Conservation (phyloP, 1,140 invertebrate species). For the Ceratoteleas bidentatus region DNA sequence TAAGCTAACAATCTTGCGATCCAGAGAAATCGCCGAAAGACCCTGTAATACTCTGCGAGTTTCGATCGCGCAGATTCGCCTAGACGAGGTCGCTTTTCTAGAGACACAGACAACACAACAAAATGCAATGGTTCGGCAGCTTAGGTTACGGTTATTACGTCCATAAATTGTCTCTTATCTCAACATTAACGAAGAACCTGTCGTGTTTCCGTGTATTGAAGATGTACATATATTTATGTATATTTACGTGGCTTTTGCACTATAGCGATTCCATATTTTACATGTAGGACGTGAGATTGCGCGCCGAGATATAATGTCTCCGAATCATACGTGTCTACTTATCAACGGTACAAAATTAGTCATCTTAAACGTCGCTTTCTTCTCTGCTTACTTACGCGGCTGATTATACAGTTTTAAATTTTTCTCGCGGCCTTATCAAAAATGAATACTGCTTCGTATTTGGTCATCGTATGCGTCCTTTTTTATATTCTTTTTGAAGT, state of each 20-base stretch:
- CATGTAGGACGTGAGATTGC: too few relatives aligned
- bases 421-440: slow-evolving; percentile 45
- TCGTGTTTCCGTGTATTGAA: too few relatives aligned
- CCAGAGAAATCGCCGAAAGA: slow-evolving; percentile 46
- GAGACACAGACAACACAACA: slow-evolving; percentile 24
- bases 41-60: slow-evolving; percentile 48
- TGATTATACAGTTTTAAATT: slow-evolving; percentile 42
- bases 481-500: too few relatives aligned
- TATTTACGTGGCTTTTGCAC: too few relatives aligned
- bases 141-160: slow-evolving; percentile 34
- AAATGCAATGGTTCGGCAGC: slow-evolving; percentile 24
- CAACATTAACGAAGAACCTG: too few relatives aligned
- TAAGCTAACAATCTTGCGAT: slow-evolving; percentile 26
- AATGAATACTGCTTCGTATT: slow-evolving; percentile 52
- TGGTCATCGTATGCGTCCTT: slow-evolving; percentile 34
- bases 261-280: too few relatives aligned
- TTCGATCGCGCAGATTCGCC: slow-evolving; percentile 6
- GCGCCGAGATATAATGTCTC: too few relatives aligned
- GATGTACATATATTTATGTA: too few relatives aligned
- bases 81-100: slow-evolving; percentile 13
- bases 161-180: too few relatives aligned
- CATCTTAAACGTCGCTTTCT: slow-evolving; percentile 40
- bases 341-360: slow-evolving; percentile 58
- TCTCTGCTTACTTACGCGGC: slow-evolving; percentile 26
- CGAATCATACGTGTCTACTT: slow-evolving; percentile 30